Conservation (phyloP, 2,113 vertebrate genomes). For the Cyprinodon tularosa region DNA sequence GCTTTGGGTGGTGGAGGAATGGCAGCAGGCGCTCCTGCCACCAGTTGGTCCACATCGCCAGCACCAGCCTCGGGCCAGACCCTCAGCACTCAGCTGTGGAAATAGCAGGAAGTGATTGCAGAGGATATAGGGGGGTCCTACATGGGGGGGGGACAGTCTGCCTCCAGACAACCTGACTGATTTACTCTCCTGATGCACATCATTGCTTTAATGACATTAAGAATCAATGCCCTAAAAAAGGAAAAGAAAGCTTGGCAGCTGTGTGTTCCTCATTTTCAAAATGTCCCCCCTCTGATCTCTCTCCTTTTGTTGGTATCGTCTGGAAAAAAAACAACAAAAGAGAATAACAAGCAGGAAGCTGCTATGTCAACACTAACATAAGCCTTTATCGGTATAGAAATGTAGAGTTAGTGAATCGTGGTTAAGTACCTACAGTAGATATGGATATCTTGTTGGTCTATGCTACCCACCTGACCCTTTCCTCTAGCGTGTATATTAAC, state of each 20-base stretch:
- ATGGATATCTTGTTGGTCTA: slow-evolving; percentile 84
- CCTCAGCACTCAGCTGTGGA: slow-evolving; percentile 98
- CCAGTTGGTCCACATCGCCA: slow-evolving; percentile 81
- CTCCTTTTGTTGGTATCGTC: slow-evolving; percentile 53
- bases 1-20: slow-evolving; percentile 79
- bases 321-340: slow-evolving; percentile 61
- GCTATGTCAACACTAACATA: slow-evolving; percentile 76
- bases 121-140: slow-evolving; percentile 31
- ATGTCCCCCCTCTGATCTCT: background rate
- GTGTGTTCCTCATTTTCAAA: slow-evolving; percentile 63
- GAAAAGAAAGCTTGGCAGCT: slow-evolving; percentile 76
- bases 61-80: slow-evolving; percentile 88
- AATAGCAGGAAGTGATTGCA: slow-evolving; percentile 76
- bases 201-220: background rate
- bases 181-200: background rate
- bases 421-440: slow-evolving; percentile 84
- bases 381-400: slow-evolving; percentile 75
- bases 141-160: no score
- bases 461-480: slow-evolving; percentile 16
- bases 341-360: slow-evolving; percentile 78
- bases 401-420: slow-evolving; percentile 84
- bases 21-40: slow-evolving; percentile 75
- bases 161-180: background rate
- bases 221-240: background rate
- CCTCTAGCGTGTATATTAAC: slow-evolving; percentile 64